phyloP scores from a whole-genome alignment of 2,113 vertebrate genomes.

The Peromyscus leucopus region DNA sequence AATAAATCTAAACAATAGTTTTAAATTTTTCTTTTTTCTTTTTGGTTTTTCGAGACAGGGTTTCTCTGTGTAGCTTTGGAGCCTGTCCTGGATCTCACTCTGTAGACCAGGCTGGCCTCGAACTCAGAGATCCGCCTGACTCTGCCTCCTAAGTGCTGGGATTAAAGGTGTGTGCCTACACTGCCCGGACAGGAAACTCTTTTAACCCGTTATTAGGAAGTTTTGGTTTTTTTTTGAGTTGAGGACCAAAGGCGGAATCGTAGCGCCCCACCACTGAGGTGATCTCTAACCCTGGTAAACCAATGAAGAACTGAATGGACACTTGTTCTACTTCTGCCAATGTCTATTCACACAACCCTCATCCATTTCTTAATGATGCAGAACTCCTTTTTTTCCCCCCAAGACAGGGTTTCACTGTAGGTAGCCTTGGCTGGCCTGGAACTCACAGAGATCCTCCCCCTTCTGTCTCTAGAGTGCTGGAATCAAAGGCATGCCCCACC shows the following conservation, averaged over 20 bases:
- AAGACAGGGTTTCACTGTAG: not conserved
- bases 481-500: not conserved
- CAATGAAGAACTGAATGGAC: not conserved
- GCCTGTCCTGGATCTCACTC: too few species aligned
- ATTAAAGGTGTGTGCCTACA: not conserved
- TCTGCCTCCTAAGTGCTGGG: too few species aligned
- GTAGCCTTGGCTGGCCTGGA: not conserved
- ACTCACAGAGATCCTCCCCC: not conserved
- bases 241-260: not conserved
- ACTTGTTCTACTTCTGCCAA: not conserved
- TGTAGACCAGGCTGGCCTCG: too few species aligned
- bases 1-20: not conserved
- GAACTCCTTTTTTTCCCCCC: too few species aligned
- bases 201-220: not conserved
- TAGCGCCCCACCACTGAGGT: not conserved
- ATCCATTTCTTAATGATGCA: not conserved
- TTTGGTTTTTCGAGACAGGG: too few species aligned
- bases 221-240: not conserved
- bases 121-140: too few species aligned
- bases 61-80: too few species aligned
- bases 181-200: too few species aligned
- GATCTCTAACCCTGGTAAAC: not conserved
- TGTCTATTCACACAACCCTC: not conserved
- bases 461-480: not conserved
- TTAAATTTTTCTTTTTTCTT: not conserved